Evolutionary conservation across 2,113 vertebrate genomes (phyloP).

Genomic region (Cygnus buccinator): DNA sequence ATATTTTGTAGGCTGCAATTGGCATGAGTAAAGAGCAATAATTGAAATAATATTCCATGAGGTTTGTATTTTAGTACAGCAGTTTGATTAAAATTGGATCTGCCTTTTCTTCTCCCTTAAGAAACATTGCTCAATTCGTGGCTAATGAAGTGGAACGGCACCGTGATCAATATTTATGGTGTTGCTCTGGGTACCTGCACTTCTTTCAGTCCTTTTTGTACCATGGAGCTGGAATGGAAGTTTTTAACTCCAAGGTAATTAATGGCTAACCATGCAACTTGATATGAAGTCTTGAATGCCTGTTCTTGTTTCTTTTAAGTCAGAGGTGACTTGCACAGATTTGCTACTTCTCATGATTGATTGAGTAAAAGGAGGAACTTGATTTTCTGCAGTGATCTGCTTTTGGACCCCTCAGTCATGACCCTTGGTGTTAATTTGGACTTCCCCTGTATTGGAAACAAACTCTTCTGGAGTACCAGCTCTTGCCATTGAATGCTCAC

Average conservation of each 20-base stretch:
- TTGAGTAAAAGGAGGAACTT: background rate
- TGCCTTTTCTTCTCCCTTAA: background rate
- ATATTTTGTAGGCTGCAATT: background rate
- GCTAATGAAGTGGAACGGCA: conserved; percentile 36
- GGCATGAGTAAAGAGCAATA: conserved; percentile 13
- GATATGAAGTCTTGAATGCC: background rate
- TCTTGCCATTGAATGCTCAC: background rate
- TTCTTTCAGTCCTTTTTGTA: background rate
- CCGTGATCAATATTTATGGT: conserved; percentile 60
- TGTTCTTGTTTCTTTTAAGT: background rate
- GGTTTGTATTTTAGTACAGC: background rate
- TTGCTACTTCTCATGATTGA: background rate
- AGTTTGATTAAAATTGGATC: conserved; percentile 5
- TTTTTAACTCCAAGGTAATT: background rate
- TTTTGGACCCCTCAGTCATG: background rate
- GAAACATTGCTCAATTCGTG: background rate
- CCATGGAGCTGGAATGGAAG: background rate
- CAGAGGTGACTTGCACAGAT: background rate
- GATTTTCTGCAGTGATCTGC: background rate
- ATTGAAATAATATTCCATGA: conserved; percentile 41
- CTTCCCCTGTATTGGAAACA: background rate
- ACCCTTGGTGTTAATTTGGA: background rate
- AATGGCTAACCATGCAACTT: background rate
- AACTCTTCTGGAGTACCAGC: background rate
- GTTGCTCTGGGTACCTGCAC: conserved; percentile 5